Percentiles rank a stretch among this genome's conserved stretches.
These are phyloP conservation scores for Piprites chloris DNA, from an alignment of 2,113 vertebrate species.

Conservation along the genomic window DNA sequence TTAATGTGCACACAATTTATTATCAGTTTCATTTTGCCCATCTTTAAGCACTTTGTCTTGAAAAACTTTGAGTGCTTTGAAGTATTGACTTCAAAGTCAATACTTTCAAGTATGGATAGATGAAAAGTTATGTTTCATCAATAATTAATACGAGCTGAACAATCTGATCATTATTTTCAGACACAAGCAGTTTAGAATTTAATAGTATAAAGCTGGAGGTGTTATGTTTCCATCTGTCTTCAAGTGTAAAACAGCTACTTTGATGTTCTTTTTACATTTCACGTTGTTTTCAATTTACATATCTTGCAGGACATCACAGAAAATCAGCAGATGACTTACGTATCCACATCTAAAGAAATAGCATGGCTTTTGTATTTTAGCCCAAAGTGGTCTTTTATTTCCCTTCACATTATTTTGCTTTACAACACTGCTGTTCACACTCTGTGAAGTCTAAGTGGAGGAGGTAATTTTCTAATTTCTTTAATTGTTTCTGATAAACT, in stretches of 20 bases:
- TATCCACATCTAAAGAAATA: background rate
- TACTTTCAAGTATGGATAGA: background rate
- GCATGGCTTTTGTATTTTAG: background rate
- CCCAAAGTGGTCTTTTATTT: background rate
- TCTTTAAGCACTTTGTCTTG: background rate
- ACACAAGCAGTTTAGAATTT: background rate
- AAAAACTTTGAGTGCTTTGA: background rate
- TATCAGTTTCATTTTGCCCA: background rate
- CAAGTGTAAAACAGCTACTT: background rate
- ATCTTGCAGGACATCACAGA: background rate
- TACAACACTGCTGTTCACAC: background rate
- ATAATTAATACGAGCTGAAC: constrained; percentile 1
- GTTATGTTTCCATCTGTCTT: background rate
- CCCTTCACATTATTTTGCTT: background rate
- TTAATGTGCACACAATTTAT: background rate
- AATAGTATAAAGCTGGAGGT: background rate
- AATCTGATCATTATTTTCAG: background rate
- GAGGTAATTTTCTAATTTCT: background rate
- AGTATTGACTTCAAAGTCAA: background rate
- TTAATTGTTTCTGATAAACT: background rate
- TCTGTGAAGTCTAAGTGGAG: background rate
- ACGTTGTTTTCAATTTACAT: constrained; percentile 17
- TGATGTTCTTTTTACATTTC: background rate
- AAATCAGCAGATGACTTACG: background rate
- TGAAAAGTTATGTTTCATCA: background rate